A percentile compares a stretch with the other conserved stretches of the same genome.
Conservation (phyloP, 2,888 invertebrate species). For the Eustalomyia histrio region DNA sequence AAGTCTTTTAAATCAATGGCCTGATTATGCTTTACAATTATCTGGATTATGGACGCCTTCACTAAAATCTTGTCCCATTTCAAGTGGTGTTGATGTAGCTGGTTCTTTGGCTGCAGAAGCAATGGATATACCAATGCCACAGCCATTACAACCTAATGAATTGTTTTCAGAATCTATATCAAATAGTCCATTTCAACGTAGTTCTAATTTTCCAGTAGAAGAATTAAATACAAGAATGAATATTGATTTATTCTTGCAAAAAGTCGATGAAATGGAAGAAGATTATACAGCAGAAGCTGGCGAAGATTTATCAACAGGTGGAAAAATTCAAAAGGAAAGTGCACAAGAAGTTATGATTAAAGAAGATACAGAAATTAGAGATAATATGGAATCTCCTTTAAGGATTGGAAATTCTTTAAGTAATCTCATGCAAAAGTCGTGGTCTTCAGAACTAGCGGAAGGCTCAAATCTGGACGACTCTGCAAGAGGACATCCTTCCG, state of each 20-base stretch:
- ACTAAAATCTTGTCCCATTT: slow-evolving; percentile 87
- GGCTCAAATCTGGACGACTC: slow-evolving; percentile 37
- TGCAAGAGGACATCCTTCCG: slow-evolving; percentile 35
- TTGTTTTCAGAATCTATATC: slow-evolving; percentile 78
- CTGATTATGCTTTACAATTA: slow-evolving; percentile 88
- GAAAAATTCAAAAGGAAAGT: no score
- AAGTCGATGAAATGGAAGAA: slow-evolving; percentile 80
- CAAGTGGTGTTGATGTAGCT: slow-evolving; percentile 89
- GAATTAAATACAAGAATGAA: slow-evolving; percentile 75
- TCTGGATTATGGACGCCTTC: slow-evolving; percentile 93
- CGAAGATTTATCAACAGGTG: not conserved
- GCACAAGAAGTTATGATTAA: no score
- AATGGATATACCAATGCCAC: slow-evolving; percentile 75
- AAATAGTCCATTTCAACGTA: slow-evolving; percentile 76
- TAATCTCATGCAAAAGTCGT: slow-evolving; percentile 77
- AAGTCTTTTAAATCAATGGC: slow-evolving; percentile 94
- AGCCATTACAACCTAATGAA: slow-evolving; percentile 76
- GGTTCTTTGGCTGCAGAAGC: slow-evolving; percentile 82
- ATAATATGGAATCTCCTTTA: slow-evolving; percentile 53
- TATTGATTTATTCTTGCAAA: slow-evolving; percentile 77
- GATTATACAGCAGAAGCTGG: slow-evolving; percentile 73
- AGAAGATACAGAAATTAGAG: not conserved
- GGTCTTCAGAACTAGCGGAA: slow-evolving; percentile 73
- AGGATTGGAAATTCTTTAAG: slow-evolving; percentile 73
- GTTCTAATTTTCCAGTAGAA: slow-evolving; percentile 73